These are phyloP conservation scores for Seladonia tumulorum DNA, from an alignment of 2,888 invertebrate species.

Conservation along the genomic window DNA sequence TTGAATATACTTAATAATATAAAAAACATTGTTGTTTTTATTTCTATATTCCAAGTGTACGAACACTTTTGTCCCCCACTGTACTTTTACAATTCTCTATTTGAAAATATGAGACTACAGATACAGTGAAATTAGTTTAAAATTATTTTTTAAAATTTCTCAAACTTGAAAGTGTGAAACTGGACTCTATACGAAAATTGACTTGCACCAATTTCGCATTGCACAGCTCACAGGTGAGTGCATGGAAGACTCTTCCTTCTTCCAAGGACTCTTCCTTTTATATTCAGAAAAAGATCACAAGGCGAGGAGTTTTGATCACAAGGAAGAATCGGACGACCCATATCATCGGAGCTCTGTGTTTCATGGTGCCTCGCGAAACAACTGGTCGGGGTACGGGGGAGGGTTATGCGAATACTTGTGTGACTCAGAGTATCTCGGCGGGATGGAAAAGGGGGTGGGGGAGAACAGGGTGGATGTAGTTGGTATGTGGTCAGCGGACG, in stretches of 20 bases:
- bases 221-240: background rate
- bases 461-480: constrained; percentile 21
- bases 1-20: too few species aligned
- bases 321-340: background rate
- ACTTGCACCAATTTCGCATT: background rate
- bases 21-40: too few species aligned
- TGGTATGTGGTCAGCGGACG: constrained; percentile 55
- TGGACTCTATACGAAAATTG: background rate
- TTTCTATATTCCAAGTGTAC: too few species aligned
- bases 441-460: background rate
- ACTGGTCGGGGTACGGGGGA: background rate
- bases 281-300: background rate
- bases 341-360: background rate
- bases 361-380: background rate
- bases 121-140: background rate
- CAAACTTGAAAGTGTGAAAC: too few species aligned
- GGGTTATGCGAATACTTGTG: background rate
- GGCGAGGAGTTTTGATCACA: background rate
- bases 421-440: constrained; percentile 12
- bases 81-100: too few species aligned
- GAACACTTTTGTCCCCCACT: too few species aligned
- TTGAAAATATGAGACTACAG: background rate
- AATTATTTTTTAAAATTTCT: too few species aligned
- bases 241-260: background rate
- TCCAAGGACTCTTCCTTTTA: too few species aligned